Base-by-base conservation (phyloP, 1,140 invertebrate species). In the Rhyzopertha dominica region DNA sequence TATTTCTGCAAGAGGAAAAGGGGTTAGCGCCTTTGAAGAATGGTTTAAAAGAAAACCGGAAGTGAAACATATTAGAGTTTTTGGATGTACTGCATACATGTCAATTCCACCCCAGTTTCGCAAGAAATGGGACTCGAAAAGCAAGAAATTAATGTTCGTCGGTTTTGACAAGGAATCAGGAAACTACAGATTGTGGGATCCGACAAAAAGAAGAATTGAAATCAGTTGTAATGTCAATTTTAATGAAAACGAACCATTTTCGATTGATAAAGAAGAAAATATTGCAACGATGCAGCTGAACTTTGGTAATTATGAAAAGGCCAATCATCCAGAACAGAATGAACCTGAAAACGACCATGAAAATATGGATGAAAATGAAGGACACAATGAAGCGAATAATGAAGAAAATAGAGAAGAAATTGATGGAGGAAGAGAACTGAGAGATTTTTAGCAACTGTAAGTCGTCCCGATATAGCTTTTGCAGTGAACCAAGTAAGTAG, bases 141-240 rank as follows among this genome's bases (percentile, higher is more conserved):
- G 49, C 4, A 43, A 43, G 8, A 54, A 48, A 44, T 37, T 50
- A 4, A 31, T 55, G 13, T 43, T 51, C 25, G 44, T 51, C 14
- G 49, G 49, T 30, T 51, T 47, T 51, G 22, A 26, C 12, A 39
- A 22, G 24, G 2, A 45, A 14, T 49, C 47, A 3, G 18, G 10
- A 44, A 39, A 36, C 22, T 52, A 49, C 23, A 37, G 36, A 41
- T n/a, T 43, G 4, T 49, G 30, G 46, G 47, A 65, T 47, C 23
- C 47, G 18, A 24, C 40, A 45, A 64, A 23, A n/a, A 49, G 46
- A 32, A 50, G 51, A 53, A 49, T 51, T 24, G 26, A 52, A 5
- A 41, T 57, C 7, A 55, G 52, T 28, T 47, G 59, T 34, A 47
- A 66, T 53, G 56, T 60, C 8, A 50, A 32, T 26, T 63, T 64